Conservation (phyloP, 2,888 invertebrate genomes). For the Chrysomela aeneicollis region DNA sequence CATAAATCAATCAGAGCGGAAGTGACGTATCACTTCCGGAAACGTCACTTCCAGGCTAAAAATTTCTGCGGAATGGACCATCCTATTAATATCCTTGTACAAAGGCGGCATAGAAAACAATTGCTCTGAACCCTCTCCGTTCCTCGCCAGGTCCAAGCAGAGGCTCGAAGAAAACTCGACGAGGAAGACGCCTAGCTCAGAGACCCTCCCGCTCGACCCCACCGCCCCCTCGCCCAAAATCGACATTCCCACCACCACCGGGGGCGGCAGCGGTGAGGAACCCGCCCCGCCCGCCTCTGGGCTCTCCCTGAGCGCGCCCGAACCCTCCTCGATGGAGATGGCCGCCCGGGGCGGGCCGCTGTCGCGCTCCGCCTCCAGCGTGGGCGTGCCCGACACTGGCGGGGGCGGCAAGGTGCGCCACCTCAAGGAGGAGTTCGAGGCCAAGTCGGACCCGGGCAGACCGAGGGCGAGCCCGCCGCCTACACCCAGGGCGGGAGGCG, state of each 20-base stretch:
- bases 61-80: too few species aligned
- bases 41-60: too few species aligned
- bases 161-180: conserved; percentile 69
- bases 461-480: conserved; percentile 48
- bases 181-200: conserved; percentile 57
- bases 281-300: conserved; percentile 34
- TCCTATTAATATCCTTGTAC: too few species aligned
- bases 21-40: too few species aligned
- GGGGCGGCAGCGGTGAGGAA: conserved; percentile 47
- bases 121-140: not conserved
- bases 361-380: conserved; percentile 57
- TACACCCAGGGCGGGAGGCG: conserved; percentile 52
- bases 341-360: conserved; percentile 52
- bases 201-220: conserved; percentile 56
- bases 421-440: conserved; percentile 89
- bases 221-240: conserved; percentile 70
- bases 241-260: conserved; percentile 61
- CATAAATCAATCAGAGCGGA: too few species aligned
- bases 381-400: conserved; percentile 65
- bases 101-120: too few species aligned
- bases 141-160: conserved; percentile 71
- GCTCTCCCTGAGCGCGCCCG: conserved; percentile 71
- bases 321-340: conserved; percentile 62
- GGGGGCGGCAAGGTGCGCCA: conserved; percentile 71
- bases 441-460: conserved; percentile 66